Conservation (phyloP, 2,113 vertebrate genomes). For the Tringa solitaria region DNA sequence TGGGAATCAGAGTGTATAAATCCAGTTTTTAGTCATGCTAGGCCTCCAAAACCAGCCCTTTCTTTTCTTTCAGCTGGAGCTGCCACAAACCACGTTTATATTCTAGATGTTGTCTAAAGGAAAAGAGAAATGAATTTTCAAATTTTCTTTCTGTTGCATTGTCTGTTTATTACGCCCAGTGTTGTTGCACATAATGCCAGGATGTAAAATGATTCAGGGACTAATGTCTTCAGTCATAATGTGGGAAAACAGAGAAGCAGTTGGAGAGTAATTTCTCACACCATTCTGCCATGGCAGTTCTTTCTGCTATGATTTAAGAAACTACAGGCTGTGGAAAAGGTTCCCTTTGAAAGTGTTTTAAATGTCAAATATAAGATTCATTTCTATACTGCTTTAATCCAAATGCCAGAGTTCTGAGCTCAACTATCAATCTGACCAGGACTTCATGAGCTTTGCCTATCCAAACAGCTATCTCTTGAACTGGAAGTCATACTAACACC, state of each 20-base stretch:
- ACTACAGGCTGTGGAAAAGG: slow-evolving; percentile 68
- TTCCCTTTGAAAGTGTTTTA: slow-evolving; percentile 71
- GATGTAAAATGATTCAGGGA: slow-evolving; percentile 51
- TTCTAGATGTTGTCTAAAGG: background rate
- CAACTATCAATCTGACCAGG: slow-evolving; percentile 67
- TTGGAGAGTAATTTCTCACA: slow-evolving; percentile 67
- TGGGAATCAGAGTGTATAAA: slow-evolving; percentile 2
- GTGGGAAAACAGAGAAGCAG: slow-evolving; percentile 64
- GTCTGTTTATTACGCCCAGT: background rate
- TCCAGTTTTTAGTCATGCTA: background rate
- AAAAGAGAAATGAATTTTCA: slow-evolving; percentile 21
- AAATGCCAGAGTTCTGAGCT: slow-evolving; percentile 72
- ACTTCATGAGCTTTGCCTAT: slow-evolving; percentile 51
- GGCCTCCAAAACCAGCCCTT: background rate
- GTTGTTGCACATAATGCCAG: slow-evolving; percentile 15
- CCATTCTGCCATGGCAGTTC: slow-evolving; percentile 53
- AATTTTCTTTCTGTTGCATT: background rate
- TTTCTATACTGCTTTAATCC: slow-evolving; percentile 73
- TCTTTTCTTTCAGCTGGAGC: background rate
- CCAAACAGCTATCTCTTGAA: slow-evolving; percentile 41
- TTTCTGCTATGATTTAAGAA: slow-evolving; percentile 75
- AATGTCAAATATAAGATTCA: slow-evolving; percentile 79
- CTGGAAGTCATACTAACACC: background rate
- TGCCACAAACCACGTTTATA: slow-evolving; percentile 3
- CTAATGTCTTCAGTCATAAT: slow-evolving; percentile 57